phyloP scores from a whole-genome alignment of 2,888 invertebrate species.

The Apotomis turbidana region DNA sequence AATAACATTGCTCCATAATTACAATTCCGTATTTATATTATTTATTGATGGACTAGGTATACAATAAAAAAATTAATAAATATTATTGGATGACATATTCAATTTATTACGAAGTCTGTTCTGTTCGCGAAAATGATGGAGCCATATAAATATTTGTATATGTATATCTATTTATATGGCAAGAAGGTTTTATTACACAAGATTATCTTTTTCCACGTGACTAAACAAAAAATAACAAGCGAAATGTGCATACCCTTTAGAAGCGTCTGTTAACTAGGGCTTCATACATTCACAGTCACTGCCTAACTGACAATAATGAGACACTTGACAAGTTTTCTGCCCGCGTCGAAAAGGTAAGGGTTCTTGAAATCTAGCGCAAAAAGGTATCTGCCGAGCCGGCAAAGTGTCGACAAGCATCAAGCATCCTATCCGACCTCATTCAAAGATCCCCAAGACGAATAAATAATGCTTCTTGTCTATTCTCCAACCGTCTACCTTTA shows the following conservation, averaged over 20 bases:
- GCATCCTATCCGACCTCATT: constrained; percentile 10
- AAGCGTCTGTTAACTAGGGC: neutral
- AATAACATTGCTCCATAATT: constrained; percentile 24
- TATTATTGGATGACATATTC: too few species aligned
- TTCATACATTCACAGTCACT: constrained; percentile 6
- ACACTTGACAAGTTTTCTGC: constrained; percentile 24
- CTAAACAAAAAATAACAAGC: too few species aligned
- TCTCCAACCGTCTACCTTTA: neutral
- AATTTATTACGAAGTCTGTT: too few species aligned
- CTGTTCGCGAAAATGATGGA: too few species aligned
- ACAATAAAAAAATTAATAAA: too few species aligned
- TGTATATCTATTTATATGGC: too few species aligned
- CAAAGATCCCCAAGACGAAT: constrained; percentile 15
- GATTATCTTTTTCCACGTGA: too few species aligned
- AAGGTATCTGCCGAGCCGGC: constrained; percentile 28
- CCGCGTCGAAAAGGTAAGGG: constrained; percentile 30
- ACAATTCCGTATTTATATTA: neutral
- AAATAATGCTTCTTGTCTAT: neutral
- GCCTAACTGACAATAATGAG: constrained; percentile 22
- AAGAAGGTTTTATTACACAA: too few species aligned
- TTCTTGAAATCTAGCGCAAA: constrained; percentile 25
- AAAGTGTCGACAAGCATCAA: constrained; percentile 23
- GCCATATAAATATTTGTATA: too few species aligned
- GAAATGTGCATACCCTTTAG: neutral
- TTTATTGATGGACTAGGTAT: too few species aligned